Evolutionary conservation across 2,113 vertebrate genomes (phyloP).

Genomic region (Centropus unirufus): DNA sequence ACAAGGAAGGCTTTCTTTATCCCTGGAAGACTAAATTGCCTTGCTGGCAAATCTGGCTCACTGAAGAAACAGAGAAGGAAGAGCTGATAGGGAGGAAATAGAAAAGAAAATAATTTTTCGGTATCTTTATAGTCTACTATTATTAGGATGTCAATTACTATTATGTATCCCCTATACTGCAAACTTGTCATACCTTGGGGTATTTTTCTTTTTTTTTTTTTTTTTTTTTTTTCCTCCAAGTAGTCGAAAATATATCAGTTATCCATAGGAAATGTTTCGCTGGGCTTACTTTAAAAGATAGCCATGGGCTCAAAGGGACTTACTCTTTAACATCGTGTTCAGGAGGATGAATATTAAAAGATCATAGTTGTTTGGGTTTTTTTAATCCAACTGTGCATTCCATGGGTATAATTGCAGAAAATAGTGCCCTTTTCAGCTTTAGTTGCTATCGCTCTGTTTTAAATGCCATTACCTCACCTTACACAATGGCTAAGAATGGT

Average conservation of each 20-base stretch:
- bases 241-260: background rate
- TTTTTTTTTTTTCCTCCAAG: background rate
- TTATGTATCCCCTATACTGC: background rate
- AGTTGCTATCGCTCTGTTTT: background rate
- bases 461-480: background rate
- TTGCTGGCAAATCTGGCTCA: constrained; percentile 37
- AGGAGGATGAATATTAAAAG: background rate
- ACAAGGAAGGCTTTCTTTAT: constrained; percentile 42
- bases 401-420: background rate
- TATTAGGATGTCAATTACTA: constrained; percentile 50
- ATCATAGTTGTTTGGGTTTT: background rate
- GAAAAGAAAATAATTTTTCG: constrained; percentile 29
- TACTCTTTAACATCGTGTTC: background rate
- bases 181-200: constrained; percentile 12
- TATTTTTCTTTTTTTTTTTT: background rate
- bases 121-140: constrained; percentile 13
- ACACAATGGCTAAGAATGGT: background rate
- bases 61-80: constrained; percentile 30
- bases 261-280: background rate
- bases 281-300: background rate
- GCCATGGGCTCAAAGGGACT: background rate
- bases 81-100: constrained; percentile 13
- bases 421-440: background rate
- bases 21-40: constrained; percentile 48
- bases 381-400: background rate